A percentile compares a stretch with the other conserved stretches of the same genome.
These are phyloP conservation scores for Cettia cetti DNA, from an alignment of 2,113 vertebrate genomes.

Conservation along the genomic window DNA sequence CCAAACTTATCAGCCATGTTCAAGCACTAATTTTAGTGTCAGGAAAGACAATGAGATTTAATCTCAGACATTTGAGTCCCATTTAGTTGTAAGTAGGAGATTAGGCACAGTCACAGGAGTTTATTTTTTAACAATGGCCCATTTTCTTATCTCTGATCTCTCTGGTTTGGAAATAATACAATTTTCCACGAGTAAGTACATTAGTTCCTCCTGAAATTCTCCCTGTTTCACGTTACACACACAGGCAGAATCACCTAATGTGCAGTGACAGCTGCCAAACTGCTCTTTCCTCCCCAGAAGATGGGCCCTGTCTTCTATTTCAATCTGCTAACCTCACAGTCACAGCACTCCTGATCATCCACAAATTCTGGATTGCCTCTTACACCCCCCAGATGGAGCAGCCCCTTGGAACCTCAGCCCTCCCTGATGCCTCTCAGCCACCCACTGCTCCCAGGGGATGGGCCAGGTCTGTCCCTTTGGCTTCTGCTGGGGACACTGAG, in stretches of 20 bases:
- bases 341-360: background rate
- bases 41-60: background rate
- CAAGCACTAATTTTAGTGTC: background rate
- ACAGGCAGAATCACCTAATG: background rate
- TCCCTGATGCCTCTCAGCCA: background rate
- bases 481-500: background rate
- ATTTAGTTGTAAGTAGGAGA: background rate
- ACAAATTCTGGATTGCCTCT: background rate
- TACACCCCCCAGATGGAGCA: background rate
- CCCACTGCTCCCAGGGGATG: background rate
- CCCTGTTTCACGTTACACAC: background rate
- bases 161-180: background rate
- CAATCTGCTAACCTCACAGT: background rate
- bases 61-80: background rate
- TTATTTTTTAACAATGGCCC: background rate
- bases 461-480: background rate
- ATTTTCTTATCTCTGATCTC: background rate
- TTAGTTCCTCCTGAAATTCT: background rate
- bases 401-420: background rate
- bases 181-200: background rate
- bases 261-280: background rate
- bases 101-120: background rate
- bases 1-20: background rate
- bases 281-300: background rate
- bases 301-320: background rate